Evolutionary conservation across 92 coral and sea anemone species (phyloP).

Genomic region (Epizoanthus stellaris): DNA sequence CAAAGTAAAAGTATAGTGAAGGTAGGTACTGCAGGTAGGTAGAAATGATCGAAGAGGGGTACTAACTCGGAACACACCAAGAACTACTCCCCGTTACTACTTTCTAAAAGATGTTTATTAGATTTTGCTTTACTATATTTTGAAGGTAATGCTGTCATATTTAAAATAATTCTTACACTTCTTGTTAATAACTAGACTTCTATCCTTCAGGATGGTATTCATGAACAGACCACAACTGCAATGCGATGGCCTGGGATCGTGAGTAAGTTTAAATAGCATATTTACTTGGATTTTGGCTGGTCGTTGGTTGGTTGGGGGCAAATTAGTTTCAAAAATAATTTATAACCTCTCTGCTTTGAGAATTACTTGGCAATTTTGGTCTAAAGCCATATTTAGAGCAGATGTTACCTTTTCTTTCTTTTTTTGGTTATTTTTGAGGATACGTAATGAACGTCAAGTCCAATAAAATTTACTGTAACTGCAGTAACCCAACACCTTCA

Average conservation of each 20-base stretch:
- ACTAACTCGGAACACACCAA: not conserved
- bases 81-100: not conserved
- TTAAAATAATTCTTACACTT: conserved; percentile 28
- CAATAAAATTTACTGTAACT: conserved; percentile 4
- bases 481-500: conserved; percentile 39
- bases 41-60: too few relatives aligned
- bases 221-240: not conserved
- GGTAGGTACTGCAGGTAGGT: too few relatives aligned
- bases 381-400: not conserved
- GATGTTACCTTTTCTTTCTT: not conserved
- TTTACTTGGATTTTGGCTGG: conserved; percentile 2
- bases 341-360: conserved; percentile 17
- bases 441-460: conserved; percentile 12
- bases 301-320: not conserved
- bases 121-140: conserved; percentile 6
- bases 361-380: not conserved
- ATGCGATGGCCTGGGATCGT: not conserved
- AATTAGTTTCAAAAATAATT: conserved; percentile 41
- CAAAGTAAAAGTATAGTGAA: not conserved
- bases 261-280: conserved; percentile 14
- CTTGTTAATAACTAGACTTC: not conserved
- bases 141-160: not conserved
- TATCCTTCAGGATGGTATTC: not conserved
- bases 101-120: conserved; percentile 35
- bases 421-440: not conserved